Evolutionary conservation across 2,797 vertebrate genomes (phyloP).

Genomic region (Scyliorhinus canicula): DNA sequence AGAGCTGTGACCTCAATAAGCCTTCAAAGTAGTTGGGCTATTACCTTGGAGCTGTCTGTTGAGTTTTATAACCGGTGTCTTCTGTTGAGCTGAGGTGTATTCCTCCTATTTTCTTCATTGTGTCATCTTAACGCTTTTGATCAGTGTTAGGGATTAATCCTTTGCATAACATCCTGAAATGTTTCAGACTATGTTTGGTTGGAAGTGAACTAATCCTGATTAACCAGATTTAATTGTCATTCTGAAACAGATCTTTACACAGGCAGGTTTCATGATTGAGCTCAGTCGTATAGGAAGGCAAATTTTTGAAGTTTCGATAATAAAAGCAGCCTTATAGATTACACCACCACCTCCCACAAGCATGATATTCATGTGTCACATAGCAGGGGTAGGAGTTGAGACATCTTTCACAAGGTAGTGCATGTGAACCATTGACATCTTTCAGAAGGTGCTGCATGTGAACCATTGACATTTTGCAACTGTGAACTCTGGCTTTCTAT

Average conservation of each 20-base stretch:
- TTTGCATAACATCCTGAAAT: neutral
- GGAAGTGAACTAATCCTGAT: neutral
- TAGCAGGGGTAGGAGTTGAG: too few species aligned
- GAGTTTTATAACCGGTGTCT: neutral
- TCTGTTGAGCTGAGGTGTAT: neutral
- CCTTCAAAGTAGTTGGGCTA: neutral
- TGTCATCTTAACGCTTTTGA: neutral
- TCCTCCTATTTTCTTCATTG: neutral
- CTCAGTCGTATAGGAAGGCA: neutral
- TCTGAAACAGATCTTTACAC: neutral
- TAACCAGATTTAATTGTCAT: neutral
- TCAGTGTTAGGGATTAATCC: neutral
- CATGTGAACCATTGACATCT: neutral
- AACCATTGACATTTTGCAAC: neutral
- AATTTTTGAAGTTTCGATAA: neutral
- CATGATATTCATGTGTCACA: neutral
- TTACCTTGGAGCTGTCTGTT: neutral
- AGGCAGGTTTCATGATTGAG: neutral
- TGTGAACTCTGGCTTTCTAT: neutral
- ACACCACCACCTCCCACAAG: too few species aligned
- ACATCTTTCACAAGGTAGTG: neutral
- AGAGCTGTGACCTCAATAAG: neutral
- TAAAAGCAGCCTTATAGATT: too few species aligned
- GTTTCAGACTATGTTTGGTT: neutral
- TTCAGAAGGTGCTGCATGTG: too few species aligned